Evolutionary conservation across 2,888 invertebrate genomes (phyloP), one percentile per base, ranked within the genome.

Genomic region (Saturnia japonica): DNA sequence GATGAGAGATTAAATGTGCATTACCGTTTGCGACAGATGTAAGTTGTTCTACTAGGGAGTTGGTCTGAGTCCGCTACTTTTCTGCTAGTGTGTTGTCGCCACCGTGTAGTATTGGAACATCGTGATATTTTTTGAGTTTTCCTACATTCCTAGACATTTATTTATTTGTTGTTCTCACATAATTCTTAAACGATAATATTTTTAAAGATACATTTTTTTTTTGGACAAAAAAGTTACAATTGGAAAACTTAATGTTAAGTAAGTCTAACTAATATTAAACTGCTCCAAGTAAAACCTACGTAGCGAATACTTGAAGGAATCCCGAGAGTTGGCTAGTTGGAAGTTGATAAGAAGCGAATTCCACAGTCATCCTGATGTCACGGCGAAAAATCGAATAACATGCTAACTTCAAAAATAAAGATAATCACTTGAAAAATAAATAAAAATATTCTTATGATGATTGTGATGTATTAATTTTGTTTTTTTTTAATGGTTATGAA

Each of bases 1-100:
- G 88, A 87, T 81, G 77, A 81, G 86, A 88, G 88, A 91, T 92
- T 91, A 91, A 92, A 92, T 88, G 90, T 90, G 89, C 91, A 91
- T 92, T 92, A 91, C 86, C 83, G 82, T 85, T 80, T 81, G 88
- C 86, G 87, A 85, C 90, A 90, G 89, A 89, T 90, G 88, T 87
- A 77, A 71, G 74, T 57, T 64, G 67, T 70, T 66, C 67, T 67
- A 64, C 64, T 40, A 19, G 47, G 54, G 69, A 69, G n/a, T 25
- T 42, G 14, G 42, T 70, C 54, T 67, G 70, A n/a, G 69, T 64
- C 11, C 64, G 40, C 40, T 64, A 64, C 64, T 4, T 3, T 25
- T 60, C 25, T 60, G 28, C 57, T 60, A 28, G 25, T 60, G 14
- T 60, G 28, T 60, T 60, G 28, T 60, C 28, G 4, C 40, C n/a